Conservation (phyloP, 2,113 vertebrate genomes). For the Xenus cinereus region DNA sequence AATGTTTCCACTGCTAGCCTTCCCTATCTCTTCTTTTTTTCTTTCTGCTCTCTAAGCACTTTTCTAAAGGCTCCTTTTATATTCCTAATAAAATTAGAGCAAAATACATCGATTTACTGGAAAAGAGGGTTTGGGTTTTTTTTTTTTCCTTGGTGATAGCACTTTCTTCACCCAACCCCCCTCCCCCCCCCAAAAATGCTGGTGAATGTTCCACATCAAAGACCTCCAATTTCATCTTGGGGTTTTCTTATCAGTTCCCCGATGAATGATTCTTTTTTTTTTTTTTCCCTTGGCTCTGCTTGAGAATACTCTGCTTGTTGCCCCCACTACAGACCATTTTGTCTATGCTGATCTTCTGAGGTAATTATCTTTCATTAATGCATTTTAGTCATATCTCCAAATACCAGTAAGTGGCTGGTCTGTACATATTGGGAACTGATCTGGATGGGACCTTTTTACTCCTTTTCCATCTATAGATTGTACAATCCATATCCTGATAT, state of each 20-base stretch:
- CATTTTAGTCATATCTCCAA: conserved; percentile 24
- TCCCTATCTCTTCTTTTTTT: conserved; percentile 68
- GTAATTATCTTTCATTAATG: conserved; percentile 37
- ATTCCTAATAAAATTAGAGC: conserved; percentile 95
- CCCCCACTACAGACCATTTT: neutral
- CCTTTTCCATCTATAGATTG: neutral
- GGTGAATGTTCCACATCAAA: conserved; percentile 62
- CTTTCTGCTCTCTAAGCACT: conserved; percentile 97
- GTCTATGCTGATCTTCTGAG: neutral
- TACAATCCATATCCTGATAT: neutral
- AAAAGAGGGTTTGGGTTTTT: conserved; percentile 71
- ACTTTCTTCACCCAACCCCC: neutral
- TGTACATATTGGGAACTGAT: neutral
- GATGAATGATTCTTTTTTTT: neutral
- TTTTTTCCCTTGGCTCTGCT: neutral
- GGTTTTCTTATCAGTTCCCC: neutral
- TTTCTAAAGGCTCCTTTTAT: conserved; percentile 93
- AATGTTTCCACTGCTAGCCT: conserved; percentile 87
- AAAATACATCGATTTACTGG: conserved; percentile 88
- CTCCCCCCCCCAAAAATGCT: conserved; percentile 5
- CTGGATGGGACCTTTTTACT: neutral
- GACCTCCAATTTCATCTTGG: conserved; percentile 46
- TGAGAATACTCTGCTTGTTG: neutral
- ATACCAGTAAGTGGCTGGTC: neutral
- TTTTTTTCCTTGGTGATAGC: conserved; percentile 13